Percentiles rank a stretch among this genome's conserved stretches.
phyloP scores from a whole-genome alignment of 2,797 vertebrate genomes.

The Acrossocheilus wenchowensis region DNA sequence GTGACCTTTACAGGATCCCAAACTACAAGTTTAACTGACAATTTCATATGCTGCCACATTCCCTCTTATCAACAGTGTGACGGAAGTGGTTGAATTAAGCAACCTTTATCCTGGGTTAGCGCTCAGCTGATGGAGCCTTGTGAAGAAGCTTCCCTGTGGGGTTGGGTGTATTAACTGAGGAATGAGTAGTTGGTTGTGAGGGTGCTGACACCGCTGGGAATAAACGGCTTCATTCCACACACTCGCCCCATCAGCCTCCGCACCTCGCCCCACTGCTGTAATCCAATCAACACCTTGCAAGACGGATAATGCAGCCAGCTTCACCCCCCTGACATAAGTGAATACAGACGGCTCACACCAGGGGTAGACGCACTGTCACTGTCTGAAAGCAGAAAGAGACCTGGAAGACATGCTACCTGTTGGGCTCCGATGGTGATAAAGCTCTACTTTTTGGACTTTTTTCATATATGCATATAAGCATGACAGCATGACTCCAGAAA shows the following conservation, averaged over 20 bases:
- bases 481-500: not conserved
- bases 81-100: constrained; percentile 62
- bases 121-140: constrained; percentile 50
- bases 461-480: not conserved
- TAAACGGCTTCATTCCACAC: constrained; percentile 63
- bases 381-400: not conserved
- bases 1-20: constrained; percentile 29
- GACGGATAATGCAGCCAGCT: constrained; percentile 56
- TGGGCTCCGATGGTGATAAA: constrained; percentile 13
- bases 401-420: constrained; percentile 9
- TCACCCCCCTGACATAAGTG: constrained; percentile 54
- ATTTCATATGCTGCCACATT: constrained; percentile 14
- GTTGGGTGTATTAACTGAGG: constrained; percentile 59
- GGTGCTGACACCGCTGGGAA: constrained; percentile 65
- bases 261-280: constrained; percentile 55
- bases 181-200: constrained; percentile 50
- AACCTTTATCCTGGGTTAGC: constrained; percentile 54
- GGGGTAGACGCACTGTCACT: not conserved
- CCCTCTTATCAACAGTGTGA: constrained; percentile 34
- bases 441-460: not conserved
- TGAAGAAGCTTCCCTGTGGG: constrained; percentile 55
- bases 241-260: constrained; percentile 44
- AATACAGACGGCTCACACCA: constrained; percentile 54
- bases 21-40: constrained; percentile 19
- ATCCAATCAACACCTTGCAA: constrained; percentile 62